These are phyloP conservation scores for Ephestia elutella DNA, from an alignment of 1,140 invertebrate genomes.

Conservation along the genomic window DNA sequence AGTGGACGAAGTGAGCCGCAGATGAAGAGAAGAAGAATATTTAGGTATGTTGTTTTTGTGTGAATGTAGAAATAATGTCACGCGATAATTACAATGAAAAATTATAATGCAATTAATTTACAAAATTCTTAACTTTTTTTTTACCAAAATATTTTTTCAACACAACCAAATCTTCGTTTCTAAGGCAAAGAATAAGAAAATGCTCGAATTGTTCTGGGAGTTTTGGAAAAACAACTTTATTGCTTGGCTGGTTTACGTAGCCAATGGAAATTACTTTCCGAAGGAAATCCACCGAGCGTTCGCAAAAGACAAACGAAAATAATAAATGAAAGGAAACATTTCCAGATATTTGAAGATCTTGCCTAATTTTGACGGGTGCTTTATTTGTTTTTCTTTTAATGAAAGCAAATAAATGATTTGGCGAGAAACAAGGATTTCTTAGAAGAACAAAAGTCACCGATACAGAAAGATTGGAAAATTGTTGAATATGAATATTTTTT, in stretches of 20 bases:
- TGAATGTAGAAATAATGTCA: too few relatives aligned
- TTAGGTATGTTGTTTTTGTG: too few relatives aligned
- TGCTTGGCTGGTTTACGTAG: constrained; percentile 14
- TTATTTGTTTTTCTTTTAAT: constrained; percentile 6
- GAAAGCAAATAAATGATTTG: background rate
- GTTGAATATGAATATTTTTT: too few relatives aligned
- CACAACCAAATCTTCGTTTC: background rate
- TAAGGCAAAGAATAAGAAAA: constrained; percentile 13
- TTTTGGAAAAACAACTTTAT: constrained; percentile 30
- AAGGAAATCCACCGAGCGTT: constrained; percentile 17
- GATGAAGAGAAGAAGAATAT: too few relatives aligned
- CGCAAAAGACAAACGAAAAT: constrained; percentile 31
- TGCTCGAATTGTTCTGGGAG: constrained; percentile 18
- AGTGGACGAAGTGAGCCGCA: too few relatives aligned
- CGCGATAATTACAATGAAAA: too few relatives aligned
- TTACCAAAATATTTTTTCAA: background rate
- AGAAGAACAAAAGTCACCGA: too few relatives aligned
- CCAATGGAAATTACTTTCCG: constrained; percentile 32
- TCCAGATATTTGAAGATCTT: constrained; percentile 9
- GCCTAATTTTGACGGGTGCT: background rate
- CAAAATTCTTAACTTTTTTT: background rate
- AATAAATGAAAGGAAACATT: constrained; percentile 24
- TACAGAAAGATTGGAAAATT: too few relatives aligned
- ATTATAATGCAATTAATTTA: too few relatives aligned
- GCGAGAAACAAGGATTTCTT: too few relatives aligned